A percentile compares a stretch with the other conserved stretches of the same genome.
Conservation (phyloP, 2,797 vertebrate genomes). For the Sitta carolinensis region DNA sequence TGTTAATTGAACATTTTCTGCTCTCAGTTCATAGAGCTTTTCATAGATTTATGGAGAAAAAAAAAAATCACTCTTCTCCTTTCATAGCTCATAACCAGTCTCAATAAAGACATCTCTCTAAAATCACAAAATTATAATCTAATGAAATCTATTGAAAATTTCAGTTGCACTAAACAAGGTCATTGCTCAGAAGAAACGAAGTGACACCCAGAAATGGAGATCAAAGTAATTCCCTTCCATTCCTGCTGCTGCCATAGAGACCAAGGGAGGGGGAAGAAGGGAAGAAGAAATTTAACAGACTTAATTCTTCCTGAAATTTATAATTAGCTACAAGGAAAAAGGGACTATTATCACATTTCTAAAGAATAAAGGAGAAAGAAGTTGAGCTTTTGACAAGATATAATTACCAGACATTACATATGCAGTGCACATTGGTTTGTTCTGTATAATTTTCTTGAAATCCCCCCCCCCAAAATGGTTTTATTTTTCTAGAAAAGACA, state of each 20-base stretch:
- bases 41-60: conserved; percentile 45
- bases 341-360: conserved; percentile 78
- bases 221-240: conserved; percentile 74
- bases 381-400: conserved; percentile 73
- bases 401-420: conserved; percentile 74
- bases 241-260: conserved; percentile 76
- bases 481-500: conserved; percentile 55
- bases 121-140: conserved; percentile 59
- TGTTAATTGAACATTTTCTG: conserved; percentile 66
- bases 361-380: conserved; percentile 74
- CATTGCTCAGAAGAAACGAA: conserved; percentile 56
- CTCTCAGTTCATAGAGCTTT: conserved; percentile 26
- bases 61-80: conserved; percentile 41
- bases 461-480: conserved; percentile 25
- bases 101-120: conserved; percentile 56
- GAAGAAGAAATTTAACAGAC: conserved; percentile 68
- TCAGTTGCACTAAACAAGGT: conserved; percentile 65
- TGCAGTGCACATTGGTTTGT: conserved; percentile 62
- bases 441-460: conserved; percentile 58
- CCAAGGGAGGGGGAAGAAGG: conserved; percentile 44
- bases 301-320: conserved; percentile 80
- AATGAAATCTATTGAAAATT: conserved; percentile 69
- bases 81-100: conserved; percentile 43
- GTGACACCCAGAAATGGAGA: conserved; percentile 70
- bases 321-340: conserved; percentile 78